These are phyloP conservation scores for Drosophila baimaii DNA, from an alignment of 1,140 invertebrate species.

Conservation along the genomic window DNA sequence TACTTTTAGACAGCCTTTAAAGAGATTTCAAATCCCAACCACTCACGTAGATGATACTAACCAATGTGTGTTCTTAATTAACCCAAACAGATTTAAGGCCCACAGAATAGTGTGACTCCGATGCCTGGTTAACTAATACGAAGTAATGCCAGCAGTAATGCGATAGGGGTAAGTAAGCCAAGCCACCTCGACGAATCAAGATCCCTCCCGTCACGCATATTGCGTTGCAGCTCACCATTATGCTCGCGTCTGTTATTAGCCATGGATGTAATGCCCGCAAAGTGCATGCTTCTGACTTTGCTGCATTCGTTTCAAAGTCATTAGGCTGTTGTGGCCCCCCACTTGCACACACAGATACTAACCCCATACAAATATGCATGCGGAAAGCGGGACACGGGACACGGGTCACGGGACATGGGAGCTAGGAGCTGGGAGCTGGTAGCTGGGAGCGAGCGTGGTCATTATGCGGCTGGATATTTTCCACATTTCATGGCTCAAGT, in stretches of 20 bases:
- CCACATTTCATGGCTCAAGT: slow-evolving; percentile 76
- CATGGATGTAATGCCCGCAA: slow-evolving; percentile 72
- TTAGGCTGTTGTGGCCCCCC: slow-evolving; percentile 51
- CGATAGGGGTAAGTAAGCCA: not conserved
- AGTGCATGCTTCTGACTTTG: slow-evolving; percentile 77
- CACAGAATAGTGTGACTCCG: not conserved
- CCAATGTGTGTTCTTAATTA: not conserved
- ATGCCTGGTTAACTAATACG: not conserved
- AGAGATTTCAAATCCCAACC: too few species aligned
- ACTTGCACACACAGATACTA: slow-evolving; percentile 24
- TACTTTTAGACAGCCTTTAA: too few species aligned
- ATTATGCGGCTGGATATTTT: slow-evolving; percentile 79
- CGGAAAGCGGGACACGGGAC: not conserved
- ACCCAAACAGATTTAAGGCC: not conserved
- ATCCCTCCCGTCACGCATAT: slow-evolving; percentile 46
- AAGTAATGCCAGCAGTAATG: not conserved
- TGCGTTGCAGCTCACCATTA: slow-evolving; percentile 69
- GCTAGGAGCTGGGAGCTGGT: not conserved
- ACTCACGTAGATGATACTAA: too few species aligned
- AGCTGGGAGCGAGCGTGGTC: slow-evolving; percentile 43
- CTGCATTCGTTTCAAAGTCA: slow-evolving; percentile 76
- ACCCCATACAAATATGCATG: slow-evolving; percentile 4
- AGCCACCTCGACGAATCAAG: not conserved
- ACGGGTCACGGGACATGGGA: slow-evolving; percentile 1
- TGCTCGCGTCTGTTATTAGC: slow-evolving; percentile 75